Percentiles rank a stretch among this genome's conserved stretches.
These are phyloP conservation scores for Conomelus anceps DNA, from an alignment of 2,888 invertebrate species.

Conservation along the genomic window DNA sequence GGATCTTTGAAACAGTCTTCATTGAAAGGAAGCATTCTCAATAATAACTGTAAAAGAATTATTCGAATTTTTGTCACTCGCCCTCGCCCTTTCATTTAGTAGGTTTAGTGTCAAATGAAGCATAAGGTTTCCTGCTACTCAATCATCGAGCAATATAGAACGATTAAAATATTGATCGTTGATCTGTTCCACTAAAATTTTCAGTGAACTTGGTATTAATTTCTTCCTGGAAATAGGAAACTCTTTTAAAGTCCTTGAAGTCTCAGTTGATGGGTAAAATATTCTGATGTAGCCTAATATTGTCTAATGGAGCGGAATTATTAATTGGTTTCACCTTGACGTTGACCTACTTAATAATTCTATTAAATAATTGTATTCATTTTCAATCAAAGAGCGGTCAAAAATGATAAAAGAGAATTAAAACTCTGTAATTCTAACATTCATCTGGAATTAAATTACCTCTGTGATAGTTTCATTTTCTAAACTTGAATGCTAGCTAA, in stretches of 20 bases:
- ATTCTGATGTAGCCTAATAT: not conserved
- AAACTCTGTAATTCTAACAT: too few species aligned
- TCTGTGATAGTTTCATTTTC: too few species aligned
- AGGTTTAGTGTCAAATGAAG: too few species aligned
- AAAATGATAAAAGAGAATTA: not conserved
- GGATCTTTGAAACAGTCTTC: too few species aligned
- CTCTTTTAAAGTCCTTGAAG: not conserved
- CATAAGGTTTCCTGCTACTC: not conserved
- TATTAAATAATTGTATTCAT: not conserved
- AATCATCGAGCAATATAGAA: not conserved
- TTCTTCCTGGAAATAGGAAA: not conserved
- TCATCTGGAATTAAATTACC: too few species aligned
- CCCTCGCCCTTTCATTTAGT: too few species aligned
- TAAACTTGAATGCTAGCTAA: too few species aligned
- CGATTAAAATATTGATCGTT: too few species aligned
- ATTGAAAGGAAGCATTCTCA: too few species aligned
- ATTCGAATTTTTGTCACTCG: too few species aligned
- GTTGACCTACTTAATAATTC: not conserved
- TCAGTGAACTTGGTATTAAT: not conserved
- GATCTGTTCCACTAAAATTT: not conserved
- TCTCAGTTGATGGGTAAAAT: not conserved
- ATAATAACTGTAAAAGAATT: too few species aligned
- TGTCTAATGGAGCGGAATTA: not conserved
- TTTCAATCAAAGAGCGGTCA: not conserved
- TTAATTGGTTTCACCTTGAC: not conserved